Evolutionary conservation across 2,797 vertebrate species (phyloP).

Genomic region (Microctenopoma lineatum): DNA sequence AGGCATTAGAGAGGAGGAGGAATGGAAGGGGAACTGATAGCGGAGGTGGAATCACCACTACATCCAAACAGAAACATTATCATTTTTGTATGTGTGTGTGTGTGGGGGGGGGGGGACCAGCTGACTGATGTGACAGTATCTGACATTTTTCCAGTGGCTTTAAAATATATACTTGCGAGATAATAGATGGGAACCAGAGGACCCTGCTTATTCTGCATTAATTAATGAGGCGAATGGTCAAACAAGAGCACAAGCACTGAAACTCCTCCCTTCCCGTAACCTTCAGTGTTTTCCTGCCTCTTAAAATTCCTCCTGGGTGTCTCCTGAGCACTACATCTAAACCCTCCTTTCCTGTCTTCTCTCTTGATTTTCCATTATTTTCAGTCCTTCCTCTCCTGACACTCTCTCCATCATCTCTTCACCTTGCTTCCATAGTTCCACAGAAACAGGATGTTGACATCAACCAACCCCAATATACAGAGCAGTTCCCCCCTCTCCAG

Average conservation of each 20-base stretch:
- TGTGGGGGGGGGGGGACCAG: neutral
- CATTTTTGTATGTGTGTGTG: neutral
- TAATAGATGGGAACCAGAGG: neutral
- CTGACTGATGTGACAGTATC: neutral
- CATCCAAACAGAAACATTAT: constrained; percentile 29
- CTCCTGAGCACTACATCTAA: neutral
- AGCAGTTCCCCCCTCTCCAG: constrained; percentile 30
- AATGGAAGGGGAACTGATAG: constrained; percentile 25
- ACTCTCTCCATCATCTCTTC: constrained; percentile 16
- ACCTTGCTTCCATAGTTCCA: constrained; percentile 30
- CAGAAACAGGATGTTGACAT: constrained; percentile 70
- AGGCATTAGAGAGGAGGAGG: constrained; percentile 16
- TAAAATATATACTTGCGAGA: neutral
- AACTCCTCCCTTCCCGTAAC: constrained; percentile 9
- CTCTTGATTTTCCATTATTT: neutral
- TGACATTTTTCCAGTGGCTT: constrained; percentile 16
- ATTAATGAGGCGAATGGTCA: constrained; percentile 34
- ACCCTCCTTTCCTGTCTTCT: neutral
- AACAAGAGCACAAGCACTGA: neutral
- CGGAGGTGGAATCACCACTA: constrained; percentile 21
- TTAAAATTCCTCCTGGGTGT: neutral
- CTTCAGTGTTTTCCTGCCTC: neutral
- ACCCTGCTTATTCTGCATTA: neutral
- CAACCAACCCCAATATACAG: constrained; percentile 49
- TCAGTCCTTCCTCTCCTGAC: constrained; percentile 5